Evolutionary conservation across 2,888 invertebrate genomes (phyloP).

Genomic region (Eudasyphora cyanicolor): DNA sequence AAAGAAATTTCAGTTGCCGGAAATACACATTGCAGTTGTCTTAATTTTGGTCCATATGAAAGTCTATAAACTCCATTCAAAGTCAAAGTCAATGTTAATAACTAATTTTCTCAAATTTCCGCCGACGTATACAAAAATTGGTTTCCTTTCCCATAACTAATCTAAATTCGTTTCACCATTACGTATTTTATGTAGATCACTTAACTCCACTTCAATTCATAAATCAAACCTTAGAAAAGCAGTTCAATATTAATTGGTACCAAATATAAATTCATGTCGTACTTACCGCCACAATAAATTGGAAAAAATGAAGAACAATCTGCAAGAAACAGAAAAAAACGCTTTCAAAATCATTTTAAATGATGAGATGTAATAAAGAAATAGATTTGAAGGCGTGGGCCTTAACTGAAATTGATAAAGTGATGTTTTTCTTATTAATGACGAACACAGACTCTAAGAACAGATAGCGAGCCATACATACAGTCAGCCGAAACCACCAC

Average conservation of each 20-base stretch:
- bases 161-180: too few species aligned
- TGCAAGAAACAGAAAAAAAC: neutral
- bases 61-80: too few species aligned
- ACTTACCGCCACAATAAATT: neutral
- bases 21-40: too few species aligned
- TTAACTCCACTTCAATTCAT: too few species aligned
- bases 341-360: conserved; percentile 35
- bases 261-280: neutral
- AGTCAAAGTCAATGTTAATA: too few species aligned
- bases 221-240: neutral
- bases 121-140: too few species aligned
- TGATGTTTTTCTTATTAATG: conserved; percentile 37
- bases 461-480: too few species aligned
- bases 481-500: neutral
- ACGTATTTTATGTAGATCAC: too few species aligned
- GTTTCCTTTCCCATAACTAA: too few species aligned
- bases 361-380: conserved; percentile 34
- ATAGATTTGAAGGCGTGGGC: conserved; percentile 38
- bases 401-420: conserved; percentile 44
- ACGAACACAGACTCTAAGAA: conserved; percentile 16
- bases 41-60: too few species aligned
- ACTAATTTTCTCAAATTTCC: too few species aligned
- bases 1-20: too few species aligned
- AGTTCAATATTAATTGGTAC: neutral
- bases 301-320: neutral